These are phyloP conservation scores for Erpobdella octoculata DNA, from an alignment of 2,888 invertebrate species.

Conservation along the genomic window DNA sequence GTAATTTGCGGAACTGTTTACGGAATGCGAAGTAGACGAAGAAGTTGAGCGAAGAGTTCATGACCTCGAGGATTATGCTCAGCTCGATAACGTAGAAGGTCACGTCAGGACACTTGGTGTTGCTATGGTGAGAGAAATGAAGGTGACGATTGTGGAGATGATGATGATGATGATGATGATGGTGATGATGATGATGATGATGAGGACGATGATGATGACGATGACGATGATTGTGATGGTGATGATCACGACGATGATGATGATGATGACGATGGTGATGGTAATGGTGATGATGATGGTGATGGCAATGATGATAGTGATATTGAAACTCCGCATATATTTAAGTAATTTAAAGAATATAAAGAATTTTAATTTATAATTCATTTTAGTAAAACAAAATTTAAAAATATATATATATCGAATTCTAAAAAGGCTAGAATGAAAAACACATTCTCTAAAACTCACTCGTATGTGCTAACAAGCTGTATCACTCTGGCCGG, in stretches of 20 bases:
- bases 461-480: constrained; percentile 17
- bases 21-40: constrained; percentile 32
- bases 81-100: constrained; percentile 29
- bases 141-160: constrained; percentile 13
- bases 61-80: constrained; percentile 25
- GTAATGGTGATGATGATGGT: not conserved
- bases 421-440: not conserved
- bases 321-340: not conserved
- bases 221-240: not conserved
- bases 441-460: not conserved
- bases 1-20: constrained; percentile 28
- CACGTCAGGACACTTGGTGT: constrained; percentile 18
- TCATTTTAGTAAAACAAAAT: too few species aligned
- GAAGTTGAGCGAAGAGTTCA: constrained; percentile 33
- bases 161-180: constrained; percentile 10
- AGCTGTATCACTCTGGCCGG: constrained; percentile 31
- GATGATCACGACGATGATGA: not conserved
- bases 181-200: constrained; percentile 11
- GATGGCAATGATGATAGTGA: not conserved
- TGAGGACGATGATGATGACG: not conserved
- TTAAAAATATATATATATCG: too few species aligned
- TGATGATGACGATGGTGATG: not conserved
- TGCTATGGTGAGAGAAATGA: not conserved
- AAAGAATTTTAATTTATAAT: too few species aligned
- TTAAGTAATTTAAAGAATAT: too few species aligned